A percentile compares a stretch with the other conserved stretches of the same genome.
These are phyloP conservation scores for Drosophila rhopaloa DNA, from an alignment of 1,140 invertebrate species.

Conservation along the genomic window DNA sequence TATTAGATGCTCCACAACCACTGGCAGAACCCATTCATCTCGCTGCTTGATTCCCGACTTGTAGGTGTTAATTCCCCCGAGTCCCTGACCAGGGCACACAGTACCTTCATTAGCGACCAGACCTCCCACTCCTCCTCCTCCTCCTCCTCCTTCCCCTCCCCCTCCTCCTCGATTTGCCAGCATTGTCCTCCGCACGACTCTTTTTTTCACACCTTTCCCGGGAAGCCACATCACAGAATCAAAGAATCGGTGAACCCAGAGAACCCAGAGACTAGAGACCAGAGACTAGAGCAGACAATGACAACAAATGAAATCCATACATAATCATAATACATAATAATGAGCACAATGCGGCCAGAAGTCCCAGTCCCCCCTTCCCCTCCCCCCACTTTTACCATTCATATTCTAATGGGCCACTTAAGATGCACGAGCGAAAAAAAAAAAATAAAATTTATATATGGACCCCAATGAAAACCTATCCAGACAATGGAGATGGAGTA, in stretches of 20 bases:
- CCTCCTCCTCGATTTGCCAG: slow-evolving; percentile 12
- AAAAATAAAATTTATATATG: neutral
- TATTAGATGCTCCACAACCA: slow-evolving; percentile 7
- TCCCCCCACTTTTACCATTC: slow-evolving; percentile 28
- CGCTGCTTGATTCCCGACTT: slow-evolving; percentile 26
- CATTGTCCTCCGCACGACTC: slow-evolving; percentile 29
- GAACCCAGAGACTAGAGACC: neutral
- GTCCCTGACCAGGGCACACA: slow-evolving; percentile 15
- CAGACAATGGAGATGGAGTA: slow-evolving; percentile 42
- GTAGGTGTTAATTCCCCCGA: slow-evolving; percentile 37
- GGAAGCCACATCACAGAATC: neutral
- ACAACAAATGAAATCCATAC: slow-evolving; percentile 64
- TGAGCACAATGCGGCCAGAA: slow-evolving; percentile 33
- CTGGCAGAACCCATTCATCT: slow-evolving; percentile 16
- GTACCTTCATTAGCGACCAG: slow-evolving; percentile 36
- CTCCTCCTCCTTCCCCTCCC: neutral
- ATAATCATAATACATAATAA: slow-evolving; percentile 68
- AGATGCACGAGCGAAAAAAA: slow-evolving; percentile 49
- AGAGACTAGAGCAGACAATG: slow-evolving; percentile 47
- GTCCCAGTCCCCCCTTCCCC: neutral
- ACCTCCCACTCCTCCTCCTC: neutral
- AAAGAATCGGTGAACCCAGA: slow-evolving; percentile 15
- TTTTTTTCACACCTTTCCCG: slow-evolving; percentile 54
- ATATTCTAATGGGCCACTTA: slow-evolving; percentile 73
- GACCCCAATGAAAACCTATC: slow-evolving; percentile 27